Conservation (phyloP, 2,888 invertebrate species). For the Cephus pygmeus region DNA sequence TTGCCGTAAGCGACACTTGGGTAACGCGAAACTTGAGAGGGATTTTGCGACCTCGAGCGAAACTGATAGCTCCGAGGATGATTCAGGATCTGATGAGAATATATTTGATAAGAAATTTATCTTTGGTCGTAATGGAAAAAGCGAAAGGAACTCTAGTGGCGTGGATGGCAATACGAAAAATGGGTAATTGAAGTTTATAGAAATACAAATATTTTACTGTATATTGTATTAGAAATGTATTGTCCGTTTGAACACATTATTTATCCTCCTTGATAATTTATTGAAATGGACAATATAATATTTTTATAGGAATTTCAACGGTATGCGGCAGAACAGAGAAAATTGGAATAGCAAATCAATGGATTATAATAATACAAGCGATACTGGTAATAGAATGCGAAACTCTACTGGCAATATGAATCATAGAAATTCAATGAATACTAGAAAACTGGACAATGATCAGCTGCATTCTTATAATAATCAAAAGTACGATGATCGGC, state of each 20-base stretch:
- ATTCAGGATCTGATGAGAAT: conserved; percentile 44
- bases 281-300: not conserved
- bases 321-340: not conserved
- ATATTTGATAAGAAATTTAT: conserved; percentile 49
- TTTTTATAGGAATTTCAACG: not conserved
- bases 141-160: conserved; percentile 16
- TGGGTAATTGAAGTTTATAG: not conserved
- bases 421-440: not conserved
- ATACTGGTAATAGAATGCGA: conserved; percentile 22
- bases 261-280: not conserved
- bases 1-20: conserved; percentile 65
- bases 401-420: not conserved
- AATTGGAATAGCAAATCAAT: not conserved
- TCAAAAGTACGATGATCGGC: conserved; percentile 26
- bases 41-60: conserved; percentile 52
- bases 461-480: not conserved
- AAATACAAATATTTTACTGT: not conserved
- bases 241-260: not conserved
- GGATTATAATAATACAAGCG: conserved; percentile 10
- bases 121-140: conserved; percentile 26
- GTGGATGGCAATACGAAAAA: not conserved
- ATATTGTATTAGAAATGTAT: not conserved
- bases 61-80: conserved; percentile 40
- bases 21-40: conserved; percentile 52
- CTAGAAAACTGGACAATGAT: not conserved